phyloP scores from a whole-genome alignment of 2,888 invertebrate genomes.

The Cheilosia vulpina region DNA sequence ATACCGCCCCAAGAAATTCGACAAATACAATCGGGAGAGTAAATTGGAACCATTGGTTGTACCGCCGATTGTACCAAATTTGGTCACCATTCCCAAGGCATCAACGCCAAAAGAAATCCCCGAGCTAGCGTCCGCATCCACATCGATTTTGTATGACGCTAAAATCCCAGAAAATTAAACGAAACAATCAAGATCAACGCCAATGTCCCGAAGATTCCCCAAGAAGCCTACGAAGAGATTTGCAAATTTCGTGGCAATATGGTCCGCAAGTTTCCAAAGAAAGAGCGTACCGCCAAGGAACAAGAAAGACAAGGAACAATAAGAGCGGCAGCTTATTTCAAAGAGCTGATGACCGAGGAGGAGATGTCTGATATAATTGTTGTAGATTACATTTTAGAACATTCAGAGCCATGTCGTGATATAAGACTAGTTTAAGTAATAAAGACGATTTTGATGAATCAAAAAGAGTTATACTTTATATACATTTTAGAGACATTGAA shows the following conservation, averaged over 20 bases:
- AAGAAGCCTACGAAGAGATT: constrained; percentile 46
- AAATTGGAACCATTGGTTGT: no score
- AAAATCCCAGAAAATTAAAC: background rate
- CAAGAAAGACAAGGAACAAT: constrained; percentile 79
- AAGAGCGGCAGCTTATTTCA: constrained; percentile 78
- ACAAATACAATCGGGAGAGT: constrained; percentile 15
- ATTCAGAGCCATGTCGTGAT: no score
- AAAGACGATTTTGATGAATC: no score
- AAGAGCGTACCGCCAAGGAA: constrained; percentile 80
- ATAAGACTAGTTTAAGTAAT: no score
- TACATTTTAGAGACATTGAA: no score
- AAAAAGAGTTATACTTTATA: no score
- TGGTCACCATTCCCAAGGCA: background rate
- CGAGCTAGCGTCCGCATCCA: background rate
- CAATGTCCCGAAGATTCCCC: constrained; percentile 26
- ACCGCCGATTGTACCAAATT: background rate
- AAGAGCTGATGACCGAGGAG: constrained; percentile 76
- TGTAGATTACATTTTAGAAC: no score
- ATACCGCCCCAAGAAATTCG: constrained; percentile 55
- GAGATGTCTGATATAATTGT: no score
- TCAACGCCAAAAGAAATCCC: background rate
- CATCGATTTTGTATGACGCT: background rate
- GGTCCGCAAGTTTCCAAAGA: constrained; percentile 81
- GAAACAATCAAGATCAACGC: constrained; percentile 33
- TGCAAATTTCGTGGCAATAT: constrained; percentile 79